Conservation (phyloP, 2,797 vertebrate genomes). For the Limnodromus scolopaceus region DNA sequence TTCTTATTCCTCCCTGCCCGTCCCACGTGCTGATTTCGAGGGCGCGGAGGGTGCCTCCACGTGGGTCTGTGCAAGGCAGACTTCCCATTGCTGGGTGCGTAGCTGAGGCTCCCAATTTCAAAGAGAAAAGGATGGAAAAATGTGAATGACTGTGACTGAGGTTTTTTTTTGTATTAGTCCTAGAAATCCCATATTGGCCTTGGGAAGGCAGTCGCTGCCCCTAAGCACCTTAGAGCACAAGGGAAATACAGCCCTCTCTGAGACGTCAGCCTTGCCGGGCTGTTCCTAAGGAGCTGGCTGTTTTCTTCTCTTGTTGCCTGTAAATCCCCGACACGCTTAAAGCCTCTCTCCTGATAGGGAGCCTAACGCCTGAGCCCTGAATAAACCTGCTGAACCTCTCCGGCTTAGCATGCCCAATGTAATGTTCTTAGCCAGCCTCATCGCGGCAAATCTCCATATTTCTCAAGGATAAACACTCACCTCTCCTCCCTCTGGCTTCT, state of each 20-base stretch:
- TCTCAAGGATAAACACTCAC: conserved; percentile 36
- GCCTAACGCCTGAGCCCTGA: conserved; percentile 21
- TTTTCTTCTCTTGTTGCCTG: conserved; percentile 7
- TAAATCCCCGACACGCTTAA: not conserved
- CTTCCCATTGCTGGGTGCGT: not conserved
- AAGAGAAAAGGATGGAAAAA: not conserved
- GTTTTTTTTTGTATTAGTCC: not conserved
- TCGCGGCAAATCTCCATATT: conserved; percentile 31
- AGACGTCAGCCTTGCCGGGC: not conserved
- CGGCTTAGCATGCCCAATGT: not conserved
- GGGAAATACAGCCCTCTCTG: not conserved
- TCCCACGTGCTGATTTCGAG: not conserved
- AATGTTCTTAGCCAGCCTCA: conserved; percentile 47
- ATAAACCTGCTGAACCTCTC: conserved; percentile 6
- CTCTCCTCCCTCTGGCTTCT: conserved; percentile 12
- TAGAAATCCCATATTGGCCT: not conserved
- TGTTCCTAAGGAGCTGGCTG: not conserved
- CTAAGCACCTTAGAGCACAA: rapidly evolving
- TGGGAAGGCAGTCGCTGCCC: not conserved
- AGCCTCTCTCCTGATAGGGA: conserved; percentile 15
- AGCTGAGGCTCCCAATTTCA: not conserved
- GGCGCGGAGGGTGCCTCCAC: not conserved
- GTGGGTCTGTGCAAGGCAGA: not conserved
- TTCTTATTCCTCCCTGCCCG: not conserved
- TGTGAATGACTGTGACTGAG: rapidly evolving